phyloP scores from a whole-genome alignment of 2,888 invertebrate species.

The Parelbella ahira region DNA sequence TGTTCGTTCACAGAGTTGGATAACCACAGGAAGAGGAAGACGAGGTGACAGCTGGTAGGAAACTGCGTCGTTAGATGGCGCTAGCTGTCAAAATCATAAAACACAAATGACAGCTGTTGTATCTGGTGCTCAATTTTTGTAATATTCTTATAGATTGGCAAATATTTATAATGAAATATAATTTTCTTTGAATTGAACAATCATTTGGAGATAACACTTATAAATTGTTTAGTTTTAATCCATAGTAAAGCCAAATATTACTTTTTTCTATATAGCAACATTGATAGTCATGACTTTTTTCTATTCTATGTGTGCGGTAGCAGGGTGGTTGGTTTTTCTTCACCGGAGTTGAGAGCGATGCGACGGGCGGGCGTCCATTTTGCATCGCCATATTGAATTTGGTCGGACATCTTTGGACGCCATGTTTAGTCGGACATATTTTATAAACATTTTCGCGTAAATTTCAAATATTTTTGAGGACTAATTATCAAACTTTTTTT shows the following conservation, averaged over 20 bases:
- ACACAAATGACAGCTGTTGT: constrained; percentile 2
- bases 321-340: constrained; percentile 45
- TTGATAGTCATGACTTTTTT: constrained; percentile 29
- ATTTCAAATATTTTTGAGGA: constrained; percentile 79
- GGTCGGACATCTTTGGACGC: constrained; percentile 85
- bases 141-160: too few relatives aligned
- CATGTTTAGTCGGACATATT: constrained; percentile 89
- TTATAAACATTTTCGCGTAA: constrained; percentile 85
- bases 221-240: too few relatives aligned
- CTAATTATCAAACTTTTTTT: constrained; percentile 75
- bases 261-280: constrained; percentile 43
- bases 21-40: constrained; percentile 75
- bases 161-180: too few relatives aligned
- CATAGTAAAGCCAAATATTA: too few relatives aligned
- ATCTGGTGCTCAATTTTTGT: background rate
- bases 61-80: constrained; percentile 45
- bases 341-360: constrained; percentile 33
- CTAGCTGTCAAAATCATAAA: constrained; percentile 36
- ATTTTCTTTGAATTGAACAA: too few relatives aligned
- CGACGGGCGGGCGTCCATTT: constrained; percentile 74
- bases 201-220: too few relatives aligned
- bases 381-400: constrained; percentile 81
- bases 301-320: constrained; percentile 36
- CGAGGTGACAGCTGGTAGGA: constrained; percentile 28
- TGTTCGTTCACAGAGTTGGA: constrained; percentile 50